These are phyloP conservation scores for Enteromius anoplus DNA, from an alignment of 2,797 vertebrate genomes.

Conservation along the genomic window DNA sequence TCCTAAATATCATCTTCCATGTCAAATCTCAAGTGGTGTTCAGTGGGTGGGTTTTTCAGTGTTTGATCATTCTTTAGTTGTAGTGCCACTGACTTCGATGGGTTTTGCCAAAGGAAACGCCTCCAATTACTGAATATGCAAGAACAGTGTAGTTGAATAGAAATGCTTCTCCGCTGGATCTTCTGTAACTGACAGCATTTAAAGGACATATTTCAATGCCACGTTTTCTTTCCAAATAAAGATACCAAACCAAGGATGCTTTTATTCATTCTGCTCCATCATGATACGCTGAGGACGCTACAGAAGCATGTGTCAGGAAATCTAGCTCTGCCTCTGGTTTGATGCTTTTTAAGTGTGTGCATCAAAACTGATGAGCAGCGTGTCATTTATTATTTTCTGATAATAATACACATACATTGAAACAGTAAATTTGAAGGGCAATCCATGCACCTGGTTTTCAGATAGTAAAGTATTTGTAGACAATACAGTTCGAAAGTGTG, in stretches of 20 bases:
- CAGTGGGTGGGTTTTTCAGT: background rate
- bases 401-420: background rate
- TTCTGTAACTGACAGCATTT: background rate
- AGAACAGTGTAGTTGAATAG: background rate
- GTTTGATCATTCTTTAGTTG: background rate
- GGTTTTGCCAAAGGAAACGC: background rate
- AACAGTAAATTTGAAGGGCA: background rate
- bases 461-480: background rate
- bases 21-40: slow-evolving; percentile 16
- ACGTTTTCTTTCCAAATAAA: background rate
- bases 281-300: background rate
- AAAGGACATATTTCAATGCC: background rate
- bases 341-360: too few species aligned
- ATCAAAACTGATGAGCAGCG: background rate
- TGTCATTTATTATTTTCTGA: background rate
- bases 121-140: background rate
- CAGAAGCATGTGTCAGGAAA: too few species aligned
- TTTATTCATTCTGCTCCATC: background rate
- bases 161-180: background rate
- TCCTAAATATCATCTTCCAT: slow-evolving; percentile 13
- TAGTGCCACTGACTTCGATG: background rate
- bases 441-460: background rate
- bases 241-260: background rate
- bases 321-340: background rate
- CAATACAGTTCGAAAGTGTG: background rate